Evolutionary conservation across 2,797 vertebrate species (phyloP).

Genomic region (Phyllotis vaccarum): DNA sequence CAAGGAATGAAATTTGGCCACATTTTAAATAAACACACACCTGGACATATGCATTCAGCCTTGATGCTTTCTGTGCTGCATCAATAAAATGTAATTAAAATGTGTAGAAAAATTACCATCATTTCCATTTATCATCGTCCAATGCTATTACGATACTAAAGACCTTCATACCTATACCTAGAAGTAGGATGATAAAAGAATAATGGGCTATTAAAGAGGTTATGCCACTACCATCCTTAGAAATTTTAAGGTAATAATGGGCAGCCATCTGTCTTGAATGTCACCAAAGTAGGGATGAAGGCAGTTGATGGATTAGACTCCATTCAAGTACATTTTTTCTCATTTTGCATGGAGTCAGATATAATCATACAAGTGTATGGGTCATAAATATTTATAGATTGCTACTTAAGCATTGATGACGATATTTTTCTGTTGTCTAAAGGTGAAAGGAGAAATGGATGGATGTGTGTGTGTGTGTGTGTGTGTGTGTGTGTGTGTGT

Average conservation of each 20-base stretch:
- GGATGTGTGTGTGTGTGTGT: background rate
- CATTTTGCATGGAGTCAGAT: conserved; percentile 29
- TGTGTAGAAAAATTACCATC: conserved; percentile 69
- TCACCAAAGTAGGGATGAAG: conserved; percentile 49
- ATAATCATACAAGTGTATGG: background rate
- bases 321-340: conserved; percentile 49
- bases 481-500: background rate
- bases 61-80: conserved; percentile 61
- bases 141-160: conserved; percentile 58
- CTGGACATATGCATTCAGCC: conserved; percentile 13
- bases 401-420: conserved; percentile 14
- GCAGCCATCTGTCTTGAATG: conserved; percentile 70
- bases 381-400: conserved; percentile 7
- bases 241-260: conserved; percentile 70
- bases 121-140: conserved; percentile 70
- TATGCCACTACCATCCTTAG: conserved; percentile 51
- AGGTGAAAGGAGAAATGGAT: conserved; percentile 4
- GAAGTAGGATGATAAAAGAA: conserved; percentile 58
- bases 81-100: conserved; percentile 80
- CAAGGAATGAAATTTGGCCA: conserved; percentile 50
- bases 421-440: conserved; percentile 43
- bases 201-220: conserved; percentile 63
- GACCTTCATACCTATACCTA: conserved; percentile 41
- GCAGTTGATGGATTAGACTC: conserved; percentile 46
- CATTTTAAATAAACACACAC: conserved; percentile 63